Percentiles rank a stretch among this genome's conserved stretches.
phyloP scores from a whole-genome alignment of 2,797 vertebrate species.

The Cirrhinus mrigala region DNA sequence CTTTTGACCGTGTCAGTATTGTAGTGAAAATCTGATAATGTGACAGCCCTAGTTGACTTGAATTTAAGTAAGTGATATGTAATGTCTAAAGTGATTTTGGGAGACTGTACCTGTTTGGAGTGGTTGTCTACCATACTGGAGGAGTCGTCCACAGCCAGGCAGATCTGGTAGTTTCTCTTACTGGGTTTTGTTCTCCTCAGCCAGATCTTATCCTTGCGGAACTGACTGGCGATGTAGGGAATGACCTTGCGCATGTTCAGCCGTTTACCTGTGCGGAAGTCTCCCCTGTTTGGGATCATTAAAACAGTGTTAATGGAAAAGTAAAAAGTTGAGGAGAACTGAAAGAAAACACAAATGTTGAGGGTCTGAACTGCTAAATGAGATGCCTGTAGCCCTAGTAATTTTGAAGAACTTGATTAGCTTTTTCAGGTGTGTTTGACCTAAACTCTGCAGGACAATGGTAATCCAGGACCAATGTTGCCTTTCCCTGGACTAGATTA shows the following conservation, averaged over 20 bases:
- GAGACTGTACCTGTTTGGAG: slow-evolving; percentile 89
- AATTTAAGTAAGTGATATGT: neutral
- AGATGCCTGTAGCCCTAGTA: no score
- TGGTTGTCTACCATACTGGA: slow-evolving; percentile 99
- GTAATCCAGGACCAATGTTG: no score
- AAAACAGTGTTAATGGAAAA: neutral
- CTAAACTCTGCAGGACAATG: no score
- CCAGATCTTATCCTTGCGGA: slow-evolving; percentile 99
- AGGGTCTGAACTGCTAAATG: neutral
- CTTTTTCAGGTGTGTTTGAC: no score
- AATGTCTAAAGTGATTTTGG: neutral
- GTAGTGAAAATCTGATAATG: no score
- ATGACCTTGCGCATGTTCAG: slow-evolving; percentile 99
- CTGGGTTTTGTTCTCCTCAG: slow-evolving; percentile 95
- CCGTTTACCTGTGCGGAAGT: slow-evolving; percentile 95
- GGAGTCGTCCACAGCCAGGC: slow-evolving; percentile 95
- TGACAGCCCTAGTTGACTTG: neutral
- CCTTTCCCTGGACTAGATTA: no score
- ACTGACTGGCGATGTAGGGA: slow-evolving; percentile 97
- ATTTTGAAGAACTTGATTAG: no score
- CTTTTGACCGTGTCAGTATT: neutral
- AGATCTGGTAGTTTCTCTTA: slow-evolving; percentile 97
- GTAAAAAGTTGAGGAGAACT: neutral
- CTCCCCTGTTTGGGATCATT: slow-evolving; percentile 80
- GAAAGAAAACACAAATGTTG: neutral